Conservation (phyloP, 1,140 invertebrate genomes). For the Zaprionus africanus region DNA sequence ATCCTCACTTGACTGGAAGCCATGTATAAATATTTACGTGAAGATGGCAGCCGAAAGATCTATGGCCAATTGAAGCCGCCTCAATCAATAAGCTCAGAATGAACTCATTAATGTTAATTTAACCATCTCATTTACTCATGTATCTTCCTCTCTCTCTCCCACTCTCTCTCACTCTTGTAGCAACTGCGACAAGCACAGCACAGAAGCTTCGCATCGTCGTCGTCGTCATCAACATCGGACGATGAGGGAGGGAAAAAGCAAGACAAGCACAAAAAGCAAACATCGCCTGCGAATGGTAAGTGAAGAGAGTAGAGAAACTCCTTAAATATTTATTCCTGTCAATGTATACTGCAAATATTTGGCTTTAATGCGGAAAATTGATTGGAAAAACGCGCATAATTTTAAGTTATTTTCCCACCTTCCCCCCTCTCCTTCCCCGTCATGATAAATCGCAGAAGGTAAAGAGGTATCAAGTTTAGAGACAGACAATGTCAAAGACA, state of each 20-base stretch:
- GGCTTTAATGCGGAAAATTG: slow-evolving; percentile 52
- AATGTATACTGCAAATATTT: slow-evolving; percentile 57
- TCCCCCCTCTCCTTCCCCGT: not conserved
- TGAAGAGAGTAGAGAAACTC: slow-evolving; percentile 7
- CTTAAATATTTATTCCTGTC: slow-evolving; percentile 38
- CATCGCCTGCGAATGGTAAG: slow-evolving; percentile 54
- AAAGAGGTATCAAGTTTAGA: not conserved
- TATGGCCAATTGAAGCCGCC: slow-evolving; percentile 55
- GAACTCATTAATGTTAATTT: slow-evolving; percentile 73
- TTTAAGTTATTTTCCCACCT: not conserved
- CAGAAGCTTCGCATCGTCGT: slow-evolving; percentile 60
- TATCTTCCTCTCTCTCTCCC: slow-evolving; percentile 2
- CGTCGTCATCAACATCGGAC: slow-evolving; percentile 33
- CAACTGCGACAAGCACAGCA: slow-evolving; percentile 41
- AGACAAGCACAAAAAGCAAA: slow-evolving; percentile 62
- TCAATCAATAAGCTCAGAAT: slow-evolving; percentile 69
- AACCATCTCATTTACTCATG: slow-evolving; percentile 43
- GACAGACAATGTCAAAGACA: no score
- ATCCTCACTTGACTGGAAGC: slow-evolving; percentile 28
- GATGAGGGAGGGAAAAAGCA: slow-evolving; percentile 42
- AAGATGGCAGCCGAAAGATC: slow-evolving; percentile 45
- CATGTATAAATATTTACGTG: slow-evolving; percentile 36
- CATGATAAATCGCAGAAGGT: not conserved
- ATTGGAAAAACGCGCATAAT: slow-evolving; percentile 22
- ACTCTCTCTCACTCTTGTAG: not conserved